phyloP scores from a whole-genome alignment of 2,797 vertebrate species.

The Channallabes apus region DNA sequence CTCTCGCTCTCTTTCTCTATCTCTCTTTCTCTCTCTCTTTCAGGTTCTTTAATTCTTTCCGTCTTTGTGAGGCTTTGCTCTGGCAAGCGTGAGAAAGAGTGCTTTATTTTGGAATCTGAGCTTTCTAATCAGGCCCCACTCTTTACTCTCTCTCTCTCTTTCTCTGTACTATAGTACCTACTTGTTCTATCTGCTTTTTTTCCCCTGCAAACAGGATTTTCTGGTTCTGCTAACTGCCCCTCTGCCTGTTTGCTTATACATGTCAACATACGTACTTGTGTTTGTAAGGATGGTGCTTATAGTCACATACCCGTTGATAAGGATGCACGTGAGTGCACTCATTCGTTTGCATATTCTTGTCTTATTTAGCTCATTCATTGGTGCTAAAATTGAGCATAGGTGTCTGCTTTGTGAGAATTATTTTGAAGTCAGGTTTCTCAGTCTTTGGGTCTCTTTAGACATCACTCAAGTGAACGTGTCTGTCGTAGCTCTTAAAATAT shows the following conservation, averaged over 20 bases:
- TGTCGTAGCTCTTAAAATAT: background rate
- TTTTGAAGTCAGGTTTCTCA: slow-evolving; percentile 9
- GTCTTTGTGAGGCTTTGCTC: slow-evolving; percentile 35
- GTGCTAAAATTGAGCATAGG: background rate
- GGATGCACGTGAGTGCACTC: slow-evolving; percentile 25
- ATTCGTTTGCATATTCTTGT: slow-evolving; percentile 1
- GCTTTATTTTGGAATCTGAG: slow-evolving; percentile 57
- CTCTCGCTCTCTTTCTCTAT: slow-evolving; percentile 4
- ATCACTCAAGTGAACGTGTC: slow-evolving; percentile 49
- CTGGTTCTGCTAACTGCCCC: slow-evolving; percentile 60
- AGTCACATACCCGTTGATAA: background rate
- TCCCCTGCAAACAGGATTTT: slow-evolving; percentile 70
- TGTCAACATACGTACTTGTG: slow-evolving; percentile 22
- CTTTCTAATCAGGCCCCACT: slow-evolving; percentile 57
- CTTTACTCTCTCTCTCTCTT: slow-evolving; percentile 24
- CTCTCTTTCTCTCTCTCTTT: slow-evolving; percentile 10
- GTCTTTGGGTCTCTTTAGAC: slow-evolving; percentile 37
- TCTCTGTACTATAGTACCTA: slow-evolving; percentile 39
- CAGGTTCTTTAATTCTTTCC: slow-evolving; percentile 29
- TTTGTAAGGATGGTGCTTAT: background rate
- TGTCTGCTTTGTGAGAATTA: background rate
- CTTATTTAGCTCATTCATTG: background rate
- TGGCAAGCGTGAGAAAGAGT: slow-evolving; percentile 43
- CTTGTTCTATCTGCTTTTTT: slow-evolving; percentile 18
- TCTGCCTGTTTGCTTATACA: slow-evolving; percentile 15